These are phyloP conservation scores for Chelmon rostratus DNA, from an alignment of 2,797 vertebrate species.

Conservation along the genomic window DNA sequence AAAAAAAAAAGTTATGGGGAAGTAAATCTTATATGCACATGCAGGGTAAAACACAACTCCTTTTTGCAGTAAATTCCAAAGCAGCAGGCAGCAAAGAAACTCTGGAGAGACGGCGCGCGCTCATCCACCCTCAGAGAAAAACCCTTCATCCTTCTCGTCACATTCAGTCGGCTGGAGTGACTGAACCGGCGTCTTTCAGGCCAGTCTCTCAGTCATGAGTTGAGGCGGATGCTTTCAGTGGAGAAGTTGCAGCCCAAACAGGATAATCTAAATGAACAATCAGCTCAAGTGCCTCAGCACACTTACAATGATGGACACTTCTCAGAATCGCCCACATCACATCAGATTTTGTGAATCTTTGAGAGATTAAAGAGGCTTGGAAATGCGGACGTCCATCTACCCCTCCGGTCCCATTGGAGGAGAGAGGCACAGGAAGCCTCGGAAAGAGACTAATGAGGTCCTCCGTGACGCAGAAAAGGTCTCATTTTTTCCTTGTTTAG, in stretches of 20 bases:
- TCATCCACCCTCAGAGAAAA: constrained; percentile 33
- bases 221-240: constrained; percentile 31
- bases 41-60: constrained; percentile 41
- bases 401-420: neutral
- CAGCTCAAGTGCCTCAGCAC: constrained; percentile 36
- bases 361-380: constrained; percentile 46
- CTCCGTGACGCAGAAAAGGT: constrained; percentile 42
- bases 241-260: constrained; percentile 28
- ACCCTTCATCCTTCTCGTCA: constrained; percentile 43
- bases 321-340: constrained; percentile 36
- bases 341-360: constrained; percentile 34
- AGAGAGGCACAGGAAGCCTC: constrained; percentile 32
- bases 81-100: constrained; percentile 34
- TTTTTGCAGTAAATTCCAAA: constrained; percentile 35
- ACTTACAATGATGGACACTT: constrained; percentile 36
- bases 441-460: constrained; percentile 68
- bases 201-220: constrained; percentile 25
- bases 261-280: constrained; percentile 47
- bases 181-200: constrained; percentile 31
- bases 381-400: constrained; percentile 42
- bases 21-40: constrained; percentile 40
- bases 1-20: constrained; percentile 26
- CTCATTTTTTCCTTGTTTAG: constrained; percentile 44
- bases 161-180: constrained; percentile 35
- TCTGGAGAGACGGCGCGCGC: constrained; percentile 11